Percentiles rank a stretch among this genome's conserved stretches.
These are phyloP conservation scores for Harlomillsia oculata DNA, from an alignment of 1,140 invertebrate species.

Conservation along the genomic window DNA sequence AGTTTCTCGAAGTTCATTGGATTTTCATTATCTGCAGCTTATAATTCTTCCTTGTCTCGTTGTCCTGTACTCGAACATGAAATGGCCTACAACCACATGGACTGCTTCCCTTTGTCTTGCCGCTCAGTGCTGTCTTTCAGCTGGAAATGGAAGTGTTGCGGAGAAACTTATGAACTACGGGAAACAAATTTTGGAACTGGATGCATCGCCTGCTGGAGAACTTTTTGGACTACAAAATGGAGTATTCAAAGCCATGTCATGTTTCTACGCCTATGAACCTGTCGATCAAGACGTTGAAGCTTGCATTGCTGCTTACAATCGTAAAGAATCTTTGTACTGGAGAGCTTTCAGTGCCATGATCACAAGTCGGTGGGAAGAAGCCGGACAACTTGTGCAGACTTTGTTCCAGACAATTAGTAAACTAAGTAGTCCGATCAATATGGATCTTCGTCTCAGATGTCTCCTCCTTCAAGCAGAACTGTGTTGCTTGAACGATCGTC, in stretches of 20 bases:
- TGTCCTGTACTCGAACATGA: conserved; percentile 20
- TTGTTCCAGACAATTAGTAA: conserved; percentile 8
- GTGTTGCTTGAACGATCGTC: conserved; percentile 17
- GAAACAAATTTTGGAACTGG: conserved; percentile 11
- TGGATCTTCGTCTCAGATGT: no score
- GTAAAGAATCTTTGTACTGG: conserved; percentile 25
- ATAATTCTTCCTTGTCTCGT: conserved; percentile 20
- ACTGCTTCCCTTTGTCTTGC: conserved; percentile 21
- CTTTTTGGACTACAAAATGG: conserved; percentile 18
- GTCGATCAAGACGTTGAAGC: conserved; percentile 11
- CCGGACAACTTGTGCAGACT: conserved; percentile 12
- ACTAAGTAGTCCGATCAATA: no score
- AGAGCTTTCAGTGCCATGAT: conserved; percentile 25
- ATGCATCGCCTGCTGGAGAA: conserved; percentile 22
- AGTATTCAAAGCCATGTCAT: conserved; percentile 9
- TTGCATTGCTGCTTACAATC: conserved; percentile 10
- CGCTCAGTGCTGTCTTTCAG: conserved; percentile 7
- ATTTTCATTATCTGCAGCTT: conserved; percentile 12
- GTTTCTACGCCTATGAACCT: conserved; percentile 12
- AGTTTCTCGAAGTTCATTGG: background rate
- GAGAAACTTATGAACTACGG: conserved; percentile 24
- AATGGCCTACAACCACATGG: conserved; percentile 23
- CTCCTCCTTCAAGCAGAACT: conserved; percentile 26
- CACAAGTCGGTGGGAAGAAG: conserved; percentile 15
- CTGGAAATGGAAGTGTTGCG: conserved; percentile 15